A percentile compares a stretch with the other conserved stretches of the same genome.
These are phyloP conservation scores for Leptura quadrifasciata DNA, from an alignment of 2,888 invertebrate genomes.

Conservation along the genomic window DNA sequence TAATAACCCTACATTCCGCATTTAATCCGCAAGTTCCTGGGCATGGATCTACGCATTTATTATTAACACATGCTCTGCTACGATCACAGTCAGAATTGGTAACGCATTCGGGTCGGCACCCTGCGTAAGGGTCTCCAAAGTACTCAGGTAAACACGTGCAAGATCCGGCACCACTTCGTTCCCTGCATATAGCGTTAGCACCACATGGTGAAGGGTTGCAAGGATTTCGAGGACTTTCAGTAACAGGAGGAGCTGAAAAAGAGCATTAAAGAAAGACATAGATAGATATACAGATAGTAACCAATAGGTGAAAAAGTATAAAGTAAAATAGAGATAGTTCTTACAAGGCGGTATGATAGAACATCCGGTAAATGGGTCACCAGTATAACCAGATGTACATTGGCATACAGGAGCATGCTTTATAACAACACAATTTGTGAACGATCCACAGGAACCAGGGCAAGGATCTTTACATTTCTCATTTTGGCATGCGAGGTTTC, in stretches of 20 bases:
- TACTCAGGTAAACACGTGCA: constrained; percentile 81
- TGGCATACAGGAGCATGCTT: constrained; percentile 87
- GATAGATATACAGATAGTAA: constrained; percentile 15
- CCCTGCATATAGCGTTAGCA: constrained; percentile 80
- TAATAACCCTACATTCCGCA: constrained; percentile 78
- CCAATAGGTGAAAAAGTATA: constrained; percentile 18
- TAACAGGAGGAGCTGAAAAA: constrained; percentile 73
- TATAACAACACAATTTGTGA: constrained; percentile 84
- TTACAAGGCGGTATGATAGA: constrained; percentile 77
- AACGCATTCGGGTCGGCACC: constrained; percentile 82
- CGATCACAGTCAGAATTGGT: constrained; percentile 80
- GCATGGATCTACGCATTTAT: constrained; percentile 79
- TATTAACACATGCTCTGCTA: constrained; percentile 81
- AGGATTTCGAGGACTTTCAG: constrained; percentile 74
- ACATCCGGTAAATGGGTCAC: constrained; percentile 80
- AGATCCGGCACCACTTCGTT: constrained; percentile 79
- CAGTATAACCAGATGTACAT: constrained; percentile 82
- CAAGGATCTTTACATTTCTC: constrained; percentile 88
- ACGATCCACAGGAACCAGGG: constrained; percentile 84
- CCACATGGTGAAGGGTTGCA: constrained; percentile 83
- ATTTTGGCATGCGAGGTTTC: constrained; percentile 85
- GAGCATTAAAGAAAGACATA: neutral
- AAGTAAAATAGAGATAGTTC: constrained; percentile 60
- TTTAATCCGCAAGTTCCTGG: constrained; percentile 78
- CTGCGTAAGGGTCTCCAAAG: constrained; percentile 80